Evolutionary conservation across 2,888 invertebrate genomes (phyloP), one percentile per base, ranked within the genome.

Genomic region (Digitonthophagus gazella): DNA sequence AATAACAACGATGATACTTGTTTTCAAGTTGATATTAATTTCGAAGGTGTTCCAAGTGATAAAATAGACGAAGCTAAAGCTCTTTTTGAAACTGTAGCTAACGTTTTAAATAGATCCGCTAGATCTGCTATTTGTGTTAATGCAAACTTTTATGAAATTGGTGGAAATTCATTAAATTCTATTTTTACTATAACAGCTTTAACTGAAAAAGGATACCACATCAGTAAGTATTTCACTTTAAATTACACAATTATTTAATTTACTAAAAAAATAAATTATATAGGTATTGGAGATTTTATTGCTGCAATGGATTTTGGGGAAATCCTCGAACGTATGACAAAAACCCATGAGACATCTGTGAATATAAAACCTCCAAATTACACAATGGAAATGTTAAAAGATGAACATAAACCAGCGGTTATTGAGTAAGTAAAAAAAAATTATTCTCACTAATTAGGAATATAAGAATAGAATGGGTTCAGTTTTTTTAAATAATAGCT

Each of bases 121-220:
- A 84, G 92, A 3, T 85, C 87, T 0, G 86, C 86, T 0, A 82
- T 94, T 4, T 86, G 88, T 0, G 78, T 88, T 0, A 83, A 88
- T 15, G 88, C 91, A 0, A 93, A 93, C 74, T 95, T 95, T 81
- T 95, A 92, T 79, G 90, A 93, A 75, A 85, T 95, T 56, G 95
- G 95, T 1, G 95, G 95, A 8, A 94, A 95, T 78, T 95, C 95
- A 0, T 84, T 95, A 15, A 95, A 95, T 80, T 93, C 95, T 0
- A 91, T 95, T 69, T 91, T 88, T 74, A 93, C 93, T 0, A 93
- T 95, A 3, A 91, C 92, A 0, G 86, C 88, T 77, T 80, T 96
- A 64, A 85, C 90, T 61, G 92, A 94, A 67, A 88, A 89, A 77
- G 93, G 93, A 8, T 94, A 91, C 78, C 86, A 86, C 74, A 92